These are phyloP conservation scores for Macroramphosus scolopax DNA, from an alignment of 2,797 vertebrate species.

Conservation along the genomic window DNA sequence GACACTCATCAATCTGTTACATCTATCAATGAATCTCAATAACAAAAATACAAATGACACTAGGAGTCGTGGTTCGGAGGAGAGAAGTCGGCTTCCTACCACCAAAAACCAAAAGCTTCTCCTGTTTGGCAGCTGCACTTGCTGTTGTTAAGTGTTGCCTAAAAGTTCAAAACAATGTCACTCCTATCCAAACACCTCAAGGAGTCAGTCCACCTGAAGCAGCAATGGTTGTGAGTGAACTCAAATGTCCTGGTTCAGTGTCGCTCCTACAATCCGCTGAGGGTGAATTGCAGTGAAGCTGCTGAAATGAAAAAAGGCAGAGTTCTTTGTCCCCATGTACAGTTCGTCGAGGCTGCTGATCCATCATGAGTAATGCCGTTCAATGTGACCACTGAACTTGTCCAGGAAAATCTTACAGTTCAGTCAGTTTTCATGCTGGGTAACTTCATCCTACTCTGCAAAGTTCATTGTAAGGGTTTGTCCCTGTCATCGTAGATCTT, in stretches of 20 bases:
- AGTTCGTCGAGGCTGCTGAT: slow-evolving; percentile 19
- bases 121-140: slow-evolving; percentile 60
- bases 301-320: too few relatives aligned
- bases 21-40: too few relatives aligned
- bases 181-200: too few relatives aligned
- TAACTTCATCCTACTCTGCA: neutral
- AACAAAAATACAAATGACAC: slow-evolving; percentile 2
- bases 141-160: slow-evolving; percentile 30
- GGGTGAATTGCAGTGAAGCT: slow-evolving; percentile 6
- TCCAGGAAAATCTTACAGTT: slow-evolving; percentile 14
- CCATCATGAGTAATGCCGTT: slow-evolving; percentile 45
- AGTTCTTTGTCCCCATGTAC: too few relatives aligned
- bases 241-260: slow-evolving; percentile 35
- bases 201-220: slow-evolving; percentile 40
- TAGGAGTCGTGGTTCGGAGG: slow-evolving; percentile 38
- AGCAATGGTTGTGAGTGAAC: slow-evolving; percentile 37
- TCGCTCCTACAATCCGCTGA: slow-evolving; percentile 14
- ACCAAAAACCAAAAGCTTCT: too few relatives aligned
- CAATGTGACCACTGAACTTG: slow-evolving; percentile 3
- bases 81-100: too few relatives aligned
- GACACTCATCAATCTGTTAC: slow-evolving; percentile 23
- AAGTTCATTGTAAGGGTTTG: too few relatives aligned
- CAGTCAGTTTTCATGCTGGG: too few relatives aligned
- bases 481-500: slow-evolving; percentile 16
- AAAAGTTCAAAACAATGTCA: too few relatives aligned